These are phyloP conservation scores for Geotrupes spiniger DNA, from an alignment of 2,888 invertebrate species.

Conservation along the genomic window DNA sequence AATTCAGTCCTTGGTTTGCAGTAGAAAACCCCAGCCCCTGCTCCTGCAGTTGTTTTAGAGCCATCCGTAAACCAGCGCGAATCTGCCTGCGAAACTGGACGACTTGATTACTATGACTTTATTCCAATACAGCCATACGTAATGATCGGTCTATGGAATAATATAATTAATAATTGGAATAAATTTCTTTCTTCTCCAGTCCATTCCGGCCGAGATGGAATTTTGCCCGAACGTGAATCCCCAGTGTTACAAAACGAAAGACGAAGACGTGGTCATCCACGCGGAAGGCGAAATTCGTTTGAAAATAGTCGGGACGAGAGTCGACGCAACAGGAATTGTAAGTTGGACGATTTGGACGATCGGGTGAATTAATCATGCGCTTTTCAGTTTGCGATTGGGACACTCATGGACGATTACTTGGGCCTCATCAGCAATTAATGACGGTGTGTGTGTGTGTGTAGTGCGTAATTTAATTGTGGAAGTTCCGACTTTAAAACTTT, in stretches of 20 bases:
- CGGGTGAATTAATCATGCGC: constrained; percentile 26
- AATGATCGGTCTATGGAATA: no score
- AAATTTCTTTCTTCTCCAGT: constrained; percentile 70
- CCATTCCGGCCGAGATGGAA: constrained; percentile 99
- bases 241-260: constrained; percentile 97
- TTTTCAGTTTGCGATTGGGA: constrained; percentile 96
- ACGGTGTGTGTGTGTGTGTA: no score
- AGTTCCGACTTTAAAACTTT: no score
- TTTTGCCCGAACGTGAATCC: constrained; percentile 98
- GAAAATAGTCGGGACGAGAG: constrained; percentile 97
- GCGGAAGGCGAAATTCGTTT: constrained; percentile 96
- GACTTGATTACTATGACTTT: no score
- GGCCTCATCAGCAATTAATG: constrained; percentile 62
- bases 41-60: no score
- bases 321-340: constrained; percentile 98
- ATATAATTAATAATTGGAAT: no score
- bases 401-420: constrained; percentile 97
- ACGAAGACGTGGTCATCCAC: constrained; percentile 96
- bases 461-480: no score
- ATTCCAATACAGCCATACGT: no score
- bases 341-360: constrained; percentile 35
- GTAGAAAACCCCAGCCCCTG: no score
- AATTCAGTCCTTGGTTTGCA: no score
- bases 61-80: no score
- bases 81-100: no score